Base-by-base conservation (phyloP, 2,888 invertebrate genomes). In the Macrophya alboannulata region DNA sequence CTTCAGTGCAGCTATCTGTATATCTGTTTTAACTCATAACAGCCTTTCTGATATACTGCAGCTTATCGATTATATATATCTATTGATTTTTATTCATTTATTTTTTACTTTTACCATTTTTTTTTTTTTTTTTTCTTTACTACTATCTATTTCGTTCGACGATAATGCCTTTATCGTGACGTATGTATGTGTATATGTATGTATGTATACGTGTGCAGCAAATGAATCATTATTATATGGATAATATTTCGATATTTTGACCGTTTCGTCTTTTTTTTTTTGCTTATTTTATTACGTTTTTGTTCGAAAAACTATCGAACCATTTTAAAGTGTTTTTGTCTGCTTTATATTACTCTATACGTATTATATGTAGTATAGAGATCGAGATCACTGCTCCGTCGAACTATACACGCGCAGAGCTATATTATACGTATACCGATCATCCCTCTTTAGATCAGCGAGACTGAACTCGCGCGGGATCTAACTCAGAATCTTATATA, bases 11-110 rank as follows among this genome's bases (percentile, higher is more conserved):
- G 31, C 31, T 31, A 31, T n/a, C n/a, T n/a, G n/a, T n/a, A n/a
- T 31, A 31, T 31, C 31, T 31, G 68, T 68, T n/a, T n/a, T 37
- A 68, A 68, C 68, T 31, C 68, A 10, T 45, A 37, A 31, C 83
- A 68, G 83, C 83, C 68, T 83, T 83, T 83, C 68, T 21, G 65
- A 68, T 83, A 71, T n/a, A n/a, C n/a, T n/a, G n/a, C 31, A 31
- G 40, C 83, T 83, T 83, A 83, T 83, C 83, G 15, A 83, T 31
- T 31, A 31, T 31, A 31, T 68, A 83, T 83, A 48, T 68, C 25
- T 83, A 81, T 81, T 40, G 62, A 21, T 81, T 81, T 77, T n/a
- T 31, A 6, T 48, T 51, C 31, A 31, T 31, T 31, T 31, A 6
- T 25, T 51, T 31, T 77, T 4, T 31, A 5, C 5, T 45, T 40